Conservation (phyloP, 2,888 invertebrate species). For the Notocelia uddmanniana region DNA sequence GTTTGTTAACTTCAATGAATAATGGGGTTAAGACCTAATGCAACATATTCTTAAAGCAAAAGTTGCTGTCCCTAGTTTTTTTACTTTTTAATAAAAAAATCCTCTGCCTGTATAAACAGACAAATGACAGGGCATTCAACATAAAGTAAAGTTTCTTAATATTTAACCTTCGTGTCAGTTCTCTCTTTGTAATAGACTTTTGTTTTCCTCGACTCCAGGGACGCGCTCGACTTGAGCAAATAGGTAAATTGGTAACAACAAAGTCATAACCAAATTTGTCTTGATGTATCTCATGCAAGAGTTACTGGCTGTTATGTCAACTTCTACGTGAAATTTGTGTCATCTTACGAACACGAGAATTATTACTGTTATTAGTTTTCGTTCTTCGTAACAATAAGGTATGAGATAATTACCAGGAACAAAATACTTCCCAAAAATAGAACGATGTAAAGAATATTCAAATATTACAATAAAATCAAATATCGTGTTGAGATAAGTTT, state of each 20-base stretch:
- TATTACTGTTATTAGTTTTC: neutral
- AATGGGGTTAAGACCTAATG: neutral
- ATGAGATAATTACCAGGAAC: neutral
- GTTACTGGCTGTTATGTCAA: constrained; percentile 33
- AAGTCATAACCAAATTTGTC: constrained; percentile 46
- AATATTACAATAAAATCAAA: neutral
- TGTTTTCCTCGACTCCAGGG: constrained; percentile 55
- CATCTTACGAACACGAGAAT: neutral
- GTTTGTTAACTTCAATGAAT: too few species aligned
- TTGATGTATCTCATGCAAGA: constrained; percentile 38
- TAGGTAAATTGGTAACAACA: constrained; percentile 46
- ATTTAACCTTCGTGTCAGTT: constrained; percentile 68
- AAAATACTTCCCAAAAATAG: neutral
- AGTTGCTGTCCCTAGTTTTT: neutral
- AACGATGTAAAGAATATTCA: constrained; percentile 2
- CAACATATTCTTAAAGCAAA: neutral
- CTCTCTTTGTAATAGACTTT: constrained; percentile 61
- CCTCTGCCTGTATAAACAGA: constrained; percentile 48
- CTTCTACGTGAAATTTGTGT: constrained; percentile 26
- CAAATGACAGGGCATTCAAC: constrained; percentile 60
- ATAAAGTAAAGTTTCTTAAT: constrained; percentile 66
- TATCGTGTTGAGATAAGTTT: neutral
- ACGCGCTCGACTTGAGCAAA: constrained; percentile 35
- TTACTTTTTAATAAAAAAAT: constrained; percentile 2
- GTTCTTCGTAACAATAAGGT: neutral